These are phyloP conservation scores for Muscina levida DNA, from an alignment of 2,888 invertebrate genomes.

Conservation along the genomic window DNA sequence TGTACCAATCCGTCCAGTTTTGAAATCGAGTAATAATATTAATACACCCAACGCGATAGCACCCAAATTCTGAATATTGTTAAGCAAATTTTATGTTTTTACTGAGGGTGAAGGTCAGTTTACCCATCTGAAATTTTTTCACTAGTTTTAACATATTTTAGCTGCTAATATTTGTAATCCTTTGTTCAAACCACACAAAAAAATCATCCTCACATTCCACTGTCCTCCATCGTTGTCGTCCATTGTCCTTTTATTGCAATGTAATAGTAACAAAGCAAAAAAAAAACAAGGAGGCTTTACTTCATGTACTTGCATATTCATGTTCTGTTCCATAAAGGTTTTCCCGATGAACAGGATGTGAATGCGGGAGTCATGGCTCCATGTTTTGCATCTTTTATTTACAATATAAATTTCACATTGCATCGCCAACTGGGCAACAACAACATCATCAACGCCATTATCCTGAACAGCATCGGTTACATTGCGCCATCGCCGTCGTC, in stretches of 20 bases:
- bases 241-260: background rate
- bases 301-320: slow-evolving; percentile 35
- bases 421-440: background rate
- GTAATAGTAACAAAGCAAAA: too few relatives aligned
- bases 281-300: background rate
- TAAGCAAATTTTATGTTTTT: too few relatives aligned
- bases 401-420: slow-evolving; percentile 24
- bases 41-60: too few relatives aligned
- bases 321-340: slow-evolving; percentile 18
- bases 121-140: too few relatives aligned
- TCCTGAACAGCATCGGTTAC: background rate
- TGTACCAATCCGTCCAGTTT: too few relatives aligned
- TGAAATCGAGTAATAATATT: too few relatives aligned
- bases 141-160: too few relatives aligned
- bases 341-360: slow-evolving; percentile 7
- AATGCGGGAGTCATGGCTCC: background rate
- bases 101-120: too few relatives aligned
- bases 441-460: slow-evolving; percentile 1
- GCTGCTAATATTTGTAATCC: too few relatives aligned
- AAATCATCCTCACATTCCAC: too few relatives aligned
- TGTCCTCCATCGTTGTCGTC: background rate
- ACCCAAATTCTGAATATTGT: too few relatives aligned
- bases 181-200: too few relatives aligned
- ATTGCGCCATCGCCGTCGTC: background rate
- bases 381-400: slow-evolving; percentile 24